phyloP scores from a whole-genome alignment of 1,140 invertebrate genomes.

The Drosophila simulans region DNA sequence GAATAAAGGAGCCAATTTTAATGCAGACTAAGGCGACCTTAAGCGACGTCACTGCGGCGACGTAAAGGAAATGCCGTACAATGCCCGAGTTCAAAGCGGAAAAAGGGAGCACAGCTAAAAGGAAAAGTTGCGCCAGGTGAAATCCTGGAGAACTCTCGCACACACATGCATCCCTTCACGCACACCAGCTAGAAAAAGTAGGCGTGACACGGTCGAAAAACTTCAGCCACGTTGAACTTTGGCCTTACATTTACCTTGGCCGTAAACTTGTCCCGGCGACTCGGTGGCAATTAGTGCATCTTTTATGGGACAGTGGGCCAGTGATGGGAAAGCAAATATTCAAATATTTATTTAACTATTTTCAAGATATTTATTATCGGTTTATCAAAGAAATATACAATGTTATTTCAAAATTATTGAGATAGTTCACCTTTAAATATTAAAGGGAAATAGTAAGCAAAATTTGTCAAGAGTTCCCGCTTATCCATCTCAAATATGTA shows the following conservation, averaged over 20 bases:
- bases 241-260: slow-evolving; percentile 73
- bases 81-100: slow-evolving; percentile 29
- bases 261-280: slow-evolving; percentile 76
- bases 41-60: slow-evolving; percentile 9
- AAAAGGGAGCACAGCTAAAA: slow-evolving; percentile 48
- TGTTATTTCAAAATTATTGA: too few species aligned
- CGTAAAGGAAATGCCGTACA: background rate
- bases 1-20: slow-evolving; percentile 16
- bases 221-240: slow-evolving; percentile 72
- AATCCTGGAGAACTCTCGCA: slow-evolving; percentile 14
- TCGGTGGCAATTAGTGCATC: slow-evolving; percentile 76
- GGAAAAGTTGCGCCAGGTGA: slow-evolving; percentile 56
- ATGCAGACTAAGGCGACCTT: slow-evolving; percentile 34
- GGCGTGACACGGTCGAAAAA: slow-evolving; percentile 72
- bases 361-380: background rate
- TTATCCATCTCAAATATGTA: background rate
- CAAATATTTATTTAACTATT: background rate
- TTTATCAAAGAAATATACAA: too few species aligned
- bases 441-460: background rate
- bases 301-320: slow-evolving; percentile 24
- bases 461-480: background rate
- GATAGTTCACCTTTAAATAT: too few species aligned
- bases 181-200: slow-evolving; percentile 17
- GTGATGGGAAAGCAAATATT: slow-evolving; percentile 2
- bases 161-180: background rate